Evolutionary conservation across 2,888 invertebrate species (phyloP).

Genomic region (Polyommatus icarus): DNA sequence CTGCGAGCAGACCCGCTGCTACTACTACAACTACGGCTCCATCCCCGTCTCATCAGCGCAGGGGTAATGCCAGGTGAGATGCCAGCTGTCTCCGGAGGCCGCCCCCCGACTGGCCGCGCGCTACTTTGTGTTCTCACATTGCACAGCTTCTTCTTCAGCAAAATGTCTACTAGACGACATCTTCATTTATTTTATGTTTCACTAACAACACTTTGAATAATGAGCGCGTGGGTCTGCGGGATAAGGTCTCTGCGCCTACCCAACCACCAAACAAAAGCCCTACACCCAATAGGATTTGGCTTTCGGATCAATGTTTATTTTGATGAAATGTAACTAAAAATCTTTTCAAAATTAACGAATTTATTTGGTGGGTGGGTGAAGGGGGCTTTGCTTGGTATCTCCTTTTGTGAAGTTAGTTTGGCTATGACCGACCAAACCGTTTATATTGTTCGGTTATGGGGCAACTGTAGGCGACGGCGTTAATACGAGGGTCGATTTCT

Average conservation of each 20-base stretch:
- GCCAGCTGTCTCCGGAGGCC: conserved; percentile 79
- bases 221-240: conserved; percentile 75
- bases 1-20: conserved; percentile 94
- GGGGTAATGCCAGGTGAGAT: conserved; percentile 93
- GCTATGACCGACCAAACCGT: conserved; percentile 29
- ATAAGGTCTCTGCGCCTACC: conserved; percentile 77
- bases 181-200: conserved; percentile 50
- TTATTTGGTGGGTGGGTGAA: conserved; percentile 81
- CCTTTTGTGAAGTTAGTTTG: conserved; percentile 45
- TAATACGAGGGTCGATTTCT: conserved; percentile 67
- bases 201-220: conserved; percentile 58
- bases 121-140: conserved; percentile 43
- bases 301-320: conserved; percentile 38
- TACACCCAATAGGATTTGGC: conserved; percentile 73
- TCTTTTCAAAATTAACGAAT: conserved; percentile 59
- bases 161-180: conserved; percentile 59
- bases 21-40: conserved; percentile 94
- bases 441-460: conserved; percentile 4
- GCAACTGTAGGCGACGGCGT: conserved; percentile 51
- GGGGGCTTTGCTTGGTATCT: conserved; percentile 82
- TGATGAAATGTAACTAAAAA: conserved; percentile 36
- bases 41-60: conserved; percentile 94
- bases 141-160: conserved; percentile 43
- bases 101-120: conserved; percentile 75
- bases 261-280: conserved; percentile 81